phyloP scores from a whole-genome alignment of 2,888 invertebrate genomes.

The Eurois occulta region DNA sequence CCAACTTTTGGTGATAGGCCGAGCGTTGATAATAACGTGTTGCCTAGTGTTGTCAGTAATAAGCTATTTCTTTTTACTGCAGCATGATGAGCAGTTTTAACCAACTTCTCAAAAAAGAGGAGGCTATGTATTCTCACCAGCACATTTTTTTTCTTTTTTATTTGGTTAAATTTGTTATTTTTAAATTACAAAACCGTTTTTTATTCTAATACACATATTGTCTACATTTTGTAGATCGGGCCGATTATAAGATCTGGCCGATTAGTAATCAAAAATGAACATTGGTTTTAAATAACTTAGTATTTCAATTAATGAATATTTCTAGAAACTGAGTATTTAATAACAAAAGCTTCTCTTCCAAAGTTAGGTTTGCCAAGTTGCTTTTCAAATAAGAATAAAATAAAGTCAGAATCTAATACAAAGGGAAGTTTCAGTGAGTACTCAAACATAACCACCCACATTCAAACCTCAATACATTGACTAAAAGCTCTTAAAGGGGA shows the following conservation, averaged over 20 bases:
- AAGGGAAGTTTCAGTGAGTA: conserved; percentile 4
- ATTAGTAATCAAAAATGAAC: not conserved
- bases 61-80: not conserved
- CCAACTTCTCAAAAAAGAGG: too few species aligned
- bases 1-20: not conserved
- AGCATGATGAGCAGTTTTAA: not conserved
- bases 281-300: not conserved
- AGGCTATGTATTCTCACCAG: too few species aligned
- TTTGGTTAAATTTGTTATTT: too few species aligned
- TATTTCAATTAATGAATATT: not conserved
- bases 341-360: conserved; percentile 14
- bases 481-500: conserved; percentile 23
- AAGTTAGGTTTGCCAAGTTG: conserved; percentile 15
- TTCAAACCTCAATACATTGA: conserved; percentile 38
- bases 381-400: conserved; percentile 27
- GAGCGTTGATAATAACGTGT: not conserved
- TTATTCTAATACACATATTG: too few species aligned
- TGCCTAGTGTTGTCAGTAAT: not conserved
- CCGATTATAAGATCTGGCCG: not conserved
- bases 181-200: too few species aligned
- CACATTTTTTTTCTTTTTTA: too few species aligned
- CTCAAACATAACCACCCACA: conserved; percentile 31
- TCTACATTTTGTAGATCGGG: not conserved
- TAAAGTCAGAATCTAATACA: conserved; percentile 20
- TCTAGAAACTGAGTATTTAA: conserved; percentile 1